These are phyloP conservation scores for Mus caroli DNA, from an alignment of 2,797 vertebrate genomes.

Conservation along the genomic window DNA sequence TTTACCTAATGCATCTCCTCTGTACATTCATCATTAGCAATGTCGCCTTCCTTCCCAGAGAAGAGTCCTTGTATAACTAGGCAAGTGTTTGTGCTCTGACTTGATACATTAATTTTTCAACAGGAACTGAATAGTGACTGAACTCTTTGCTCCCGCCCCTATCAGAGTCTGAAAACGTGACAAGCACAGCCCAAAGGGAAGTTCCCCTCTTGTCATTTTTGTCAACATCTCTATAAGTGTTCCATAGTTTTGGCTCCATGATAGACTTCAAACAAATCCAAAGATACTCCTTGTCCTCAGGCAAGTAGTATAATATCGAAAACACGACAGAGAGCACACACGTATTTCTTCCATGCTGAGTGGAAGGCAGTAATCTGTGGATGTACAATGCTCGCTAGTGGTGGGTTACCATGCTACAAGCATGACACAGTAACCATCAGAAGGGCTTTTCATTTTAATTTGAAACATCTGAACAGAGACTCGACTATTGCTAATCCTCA, in stretches of 20 bases:
- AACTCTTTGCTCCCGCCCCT: conserved; percentile 53
- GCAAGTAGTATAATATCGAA: conserved; percentile 61
- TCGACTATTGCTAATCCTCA: conserved; percentile 57
- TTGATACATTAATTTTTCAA: not conserved
- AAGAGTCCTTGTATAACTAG: conserved; percentile 45
- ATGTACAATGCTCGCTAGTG: not conserved
- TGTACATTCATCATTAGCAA: conserved; percentile 14
- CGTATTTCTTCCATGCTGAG: not conserved
- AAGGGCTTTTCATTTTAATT: conserved; percentile 51
- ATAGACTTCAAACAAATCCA: conserved; percentile 63
- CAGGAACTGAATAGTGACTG: not conserved
- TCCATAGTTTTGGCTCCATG: conserved; percentile 70
- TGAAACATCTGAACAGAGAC: conserved; percentile 37
- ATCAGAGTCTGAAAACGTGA: conserved; percentile 54
- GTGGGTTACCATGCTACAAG: not conserved
- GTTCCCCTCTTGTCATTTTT: conserved; percentile 68
- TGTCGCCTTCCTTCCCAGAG: conserved; percentile 75
- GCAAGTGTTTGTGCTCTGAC: not conserved
- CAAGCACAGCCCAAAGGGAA: conserved; percentile 65
- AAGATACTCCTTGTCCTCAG: conserved; percentile 70
- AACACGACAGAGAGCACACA: not conserved
- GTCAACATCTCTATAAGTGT: conserved; percentile 68
- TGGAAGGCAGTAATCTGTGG: not conserved
- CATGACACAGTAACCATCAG: conserved; percentile 9
- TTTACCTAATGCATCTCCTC: conserved; percentile 70